These are phyloP conservation scores for Acanthosoma haemorrhoidale DNA, from an alignment of 2,888 invertebrate genomes.

Conservation along the genomic window DNA sequence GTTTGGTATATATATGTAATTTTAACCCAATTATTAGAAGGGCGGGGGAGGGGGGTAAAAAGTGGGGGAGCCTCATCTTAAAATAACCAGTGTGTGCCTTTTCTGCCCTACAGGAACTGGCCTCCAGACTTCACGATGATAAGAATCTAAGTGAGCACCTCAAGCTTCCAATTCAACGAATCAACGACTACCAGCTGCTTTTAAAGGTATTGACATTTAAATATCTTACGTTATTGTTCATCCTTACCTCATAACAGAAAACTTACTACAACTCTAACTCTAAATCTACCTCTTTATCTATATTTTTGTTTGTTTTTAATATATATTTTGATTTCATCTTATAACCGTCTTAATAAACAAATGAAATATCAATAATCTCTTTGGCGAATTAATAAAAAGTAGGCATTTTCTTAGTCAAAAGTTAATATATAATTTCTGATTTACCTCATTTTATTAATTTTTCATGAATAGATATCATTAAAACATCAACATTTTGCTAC, in stretches of 20 bases:
- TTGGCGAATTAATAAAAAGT: too few relatives aligned
- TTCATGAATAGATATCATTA: too few relatives aligned
- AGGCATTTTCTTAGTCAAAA: too few relatives aligned
- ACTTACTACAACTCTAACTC: not conserved
- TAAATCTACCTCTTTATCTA: too few relatives aligned
- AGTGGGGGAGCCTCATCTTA: conserved; percentile 21
- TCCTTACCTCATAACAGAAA: not conserved
- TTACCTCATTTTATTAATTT: too few relatives aligned
- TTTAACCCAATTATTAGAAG: not conserved
- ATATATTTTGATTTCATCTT: not conserved
- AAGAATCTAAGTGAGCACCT: conserved; percentile 85
- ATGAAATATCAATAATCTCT: too few relatives aligned
- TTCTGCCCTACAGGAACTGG: conserved; percentile 62
- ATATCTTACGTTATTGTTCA: not conserved
- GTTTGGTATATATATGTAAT: not conserved
- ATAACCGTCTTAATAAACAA: too few relatives aligned
- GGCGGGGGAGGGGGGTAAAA: not conserved
- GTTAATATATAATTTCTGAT: too few relatives aligned
- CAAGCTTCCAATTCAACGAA: conserved; percentile 88
- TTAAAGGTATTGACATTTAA: conserved; percentile 61
- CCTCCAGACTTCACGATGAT: conserved; percentile 79
- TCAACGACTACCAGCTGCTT: conserved; percentile 92
- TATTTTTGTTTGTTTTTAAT: not conserved
- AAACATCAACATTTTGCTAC: too few relatives aligned
- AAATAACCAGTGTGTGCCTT: conserved; percentile 31